A percentile compares a stretch with the other conserved stretches of the same genome.
Conservation (phyloP, 2,797 vertebrate genomes). For the Mormyrops boulengeri region DNA sequence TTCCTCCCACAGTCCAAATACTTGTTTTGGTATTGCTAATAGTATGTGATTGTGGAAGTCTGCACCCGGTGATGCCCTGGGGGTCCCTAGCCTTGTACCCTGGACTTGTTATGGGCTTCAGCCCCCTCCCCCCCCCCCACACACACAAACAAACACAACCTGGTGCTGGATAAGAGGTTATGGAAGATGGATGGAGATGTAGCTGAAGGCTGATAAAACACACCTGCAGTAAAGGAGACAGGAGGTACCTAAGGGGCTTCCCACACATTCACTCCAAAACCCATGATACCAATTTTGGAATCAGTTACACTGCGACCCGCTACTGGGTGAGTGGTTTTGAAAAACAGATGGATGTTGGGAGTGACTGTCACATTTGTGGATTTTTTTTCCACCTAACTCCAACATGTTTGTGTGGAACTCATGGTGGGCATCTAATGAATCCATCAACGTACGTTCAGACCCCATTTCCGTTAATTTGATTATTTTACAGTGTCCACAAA, state of each 20-base stretch:
- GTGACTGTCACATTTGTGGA: neutral
- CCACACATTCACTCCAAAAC: neutral
- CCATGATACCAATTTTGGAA: neutral
- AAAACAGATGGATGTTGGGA: neutral
- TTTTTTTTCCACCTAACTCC: neutral
- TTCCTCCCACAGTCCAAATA: neutral
- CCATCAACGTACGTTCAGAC: neutral
- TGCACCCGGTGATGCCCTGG: neutral
- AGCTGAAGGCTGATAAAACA: slow-evolving; percentile 3
- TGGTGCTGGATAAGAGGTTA: neutral
- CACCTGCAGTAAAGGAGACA: neutral
- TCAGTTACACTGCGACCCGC: neutral
- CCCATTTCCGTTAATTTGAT: neutral
- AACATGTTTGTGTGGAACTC: neutral
- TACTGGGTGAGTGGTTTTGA: neutral
- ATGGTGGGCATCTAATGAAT: neutral
- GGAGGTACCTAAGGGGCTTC: neutral
- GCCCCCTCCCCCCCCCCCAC: neutral
- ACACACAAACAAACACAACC: neutral
- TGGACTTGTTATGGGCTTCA: neutral
- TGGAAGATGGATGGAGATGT: neutral
- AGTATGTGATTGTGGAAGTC: neutral
- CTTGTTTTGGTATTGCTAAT: neutral
- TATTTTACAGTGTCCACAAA: neutral
- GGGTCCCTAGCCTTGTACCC: neutral